These are phyloP conservation scores for Prionailurus bengalensis DNA, from an alignment of 2,113 vertebrate species.

Conservation along the genomic window DNA sequence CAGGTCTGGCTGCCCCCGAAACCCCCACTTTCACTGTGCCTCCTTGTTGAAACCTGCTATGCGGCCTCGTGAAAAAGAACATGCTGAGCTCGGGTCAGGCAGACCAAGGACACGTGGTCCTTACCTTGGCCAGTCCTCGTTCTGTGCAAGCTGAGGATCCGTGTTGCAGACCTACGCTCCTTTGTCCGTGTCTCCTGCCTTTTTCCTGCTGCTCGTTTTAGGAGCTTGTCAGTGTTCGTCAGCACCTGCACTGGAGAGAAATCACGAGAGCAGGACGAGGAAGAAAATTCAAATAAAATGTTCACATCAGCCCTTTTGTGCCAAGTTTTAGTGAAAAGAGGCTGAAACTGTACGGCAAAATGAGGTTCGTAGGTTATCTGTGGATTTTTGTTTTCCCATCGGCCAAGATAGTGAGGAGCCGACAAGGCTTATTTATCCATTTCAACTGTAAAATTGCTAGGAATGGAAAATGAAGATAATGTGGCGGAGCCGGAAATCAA, in stretches of 20 bases:
- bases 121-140: neutral
- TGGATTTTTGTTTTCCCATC: slow-evolving; percentile 35
- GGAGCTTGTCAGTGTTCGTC: neutral
- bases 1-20: neutral
- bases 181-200: neutral
- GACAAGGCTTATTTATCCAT: neutral
- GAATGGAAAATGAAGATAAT: neutral
- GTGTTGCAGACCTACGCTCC: neutral
- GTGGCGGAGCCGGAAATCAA: neutral
- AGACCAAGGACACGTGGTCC: neutral
- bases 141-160: neutral
- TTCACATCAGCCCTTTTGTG: neutral
- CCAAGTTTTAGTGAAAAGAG: neutral
- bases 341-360: neutral
- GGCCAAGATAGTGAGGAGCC: neutral
- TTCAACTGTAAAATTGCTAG: neutral
- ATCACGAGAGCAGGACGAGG: neutral
- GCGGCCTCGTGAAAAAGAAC: neutral
- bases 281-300: neutral
- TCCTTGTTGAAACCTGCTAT: neutral
- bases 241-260: neutral
- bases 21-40: neutral
- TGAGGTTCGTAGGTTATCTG: neutral
- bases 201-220: neutral
- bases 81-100: neutral